These are phyloP conservation scores for Stenoptilia bipunctidactyla DNA, from an alignment of 2,888 invertebrate species.

Conservation along the genomic window DNA sequence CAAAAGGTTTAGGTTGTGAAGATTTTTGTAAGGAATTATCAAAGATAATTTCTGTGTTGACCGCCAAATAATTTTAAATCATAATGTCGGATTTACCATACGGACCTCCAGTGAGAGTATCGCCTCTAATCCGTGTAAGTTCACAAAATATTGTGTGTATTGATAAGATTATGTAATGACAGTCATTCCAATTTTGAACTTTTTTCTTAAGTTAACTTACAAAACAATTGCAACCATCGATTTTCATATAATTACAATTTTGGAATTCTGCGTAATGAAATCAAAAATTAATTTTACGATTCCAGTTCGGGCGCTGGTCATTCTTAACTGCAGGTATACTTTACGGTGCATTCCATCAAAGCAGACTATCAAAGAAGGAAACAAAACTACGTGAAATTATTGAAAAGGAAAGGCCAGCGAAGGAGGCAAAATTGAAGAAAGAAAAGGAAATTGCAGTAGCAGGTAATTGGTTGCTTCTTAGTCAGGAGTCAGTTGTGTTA, in stretches of 20 bases:
- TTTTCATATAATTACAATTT: no score
- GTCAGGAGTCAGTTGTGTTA: no score
- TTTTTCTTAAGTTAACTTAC: no score
- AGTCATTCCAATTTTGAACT: background rate
- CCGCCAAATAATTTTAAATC: constrained; percentile 20
- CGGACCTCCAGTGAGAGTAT: constrained; percentile 81
- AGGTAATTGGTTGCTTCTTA: no score
- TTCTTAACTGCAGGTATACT: constrained; percentile 78
- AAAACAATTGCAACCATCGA: no score
- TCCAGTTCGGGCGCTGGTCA: constrained; percentile 86
- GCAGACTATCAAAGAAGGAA: constrained; percentile 77
- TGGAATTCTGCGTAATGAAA: no score
- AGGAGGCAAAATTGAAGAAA: constrained; percentile 78
- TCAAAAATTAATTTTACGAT: constrained; percentile 13
- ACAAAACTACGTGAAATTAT: constrained; percentile 75
- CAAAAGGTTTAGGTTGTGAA: constrained; percentile 15
- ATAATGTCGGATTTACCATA: constrained; percentile 58
- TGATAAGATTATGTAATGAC: constrained; percentile 16
- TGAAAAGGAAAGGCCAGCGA: constrained; percentile 74
- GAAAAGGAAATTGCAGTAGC: constrained; percentile 77
- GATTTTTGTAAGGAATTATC: constrained; percentile 35
- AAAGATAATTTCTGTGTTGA: constrained; percentile 26
- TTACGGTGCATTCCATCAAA: constrained; percentile 83
- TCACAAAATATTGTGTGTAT: constrained; percentile 10
- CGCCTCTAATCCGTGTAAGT: constrained; percentile 84